Percentiles rank a stretch among this genome's conserved stretches.
Evolutionary conservation across 2,888 invertebrate species (phyloP).

Genomic region (Thera britannica): DNA sequence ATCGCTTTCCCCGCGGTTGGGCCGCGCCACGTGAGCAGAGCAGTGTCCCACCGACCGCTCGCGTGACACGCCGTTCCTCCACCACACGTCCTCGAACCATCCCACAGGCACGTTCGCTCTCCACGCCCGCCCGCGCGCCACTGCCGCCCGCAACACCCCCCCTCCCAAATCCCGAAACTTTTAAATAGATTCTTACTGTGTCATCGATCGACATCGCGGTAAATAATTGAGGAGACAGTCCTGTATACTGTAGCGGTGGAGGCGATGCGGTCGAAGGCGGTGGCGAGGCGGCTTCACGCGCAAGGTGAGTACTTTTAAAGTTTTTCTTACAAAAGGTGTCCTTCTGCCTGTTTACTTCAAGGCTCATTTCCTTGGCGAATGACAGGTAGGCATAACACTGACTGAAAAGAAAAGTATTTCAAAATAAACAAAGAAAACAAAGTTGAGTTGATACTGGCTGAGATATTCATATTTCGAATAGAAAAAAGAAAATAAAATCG

Average conservation of each 20-base stretch:
- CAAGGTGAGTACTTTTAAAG: slow-evolving; percentile 83
- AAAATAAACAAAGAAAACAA: background rate
- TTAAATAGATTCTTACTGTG: slow-evolving; percentile 50
- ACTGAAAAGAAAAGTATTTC: background rate
- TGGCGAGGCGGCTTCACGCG: slow-evolving; percentile 88
- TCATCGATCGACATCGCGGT: slow-evolving; percentile 64
- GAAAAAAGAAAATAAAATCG: background rate
- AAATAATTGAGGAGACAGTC: slow-evolving; percentile 66
- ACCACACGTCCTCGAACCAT: slow-evolving; percentile 52
- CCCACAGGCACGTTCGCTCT: slow-evolving; percentile 63
- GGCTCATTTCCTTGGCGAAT: background rate
- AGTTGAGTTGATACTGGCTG: slow-evolving; percentile 1
- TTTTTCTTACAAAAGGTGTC: slow-evolving; percentile 10
- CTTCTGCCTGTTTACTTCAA: background rate
- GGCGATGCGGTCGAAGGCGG: slow-evolving; percentile 89
- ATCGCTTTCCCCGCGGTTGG: slow-evolving; percentile 80
- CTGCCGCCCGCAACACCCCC: slow-evolving; percentile 59
- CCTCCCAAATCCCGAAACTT: slow-evolving; percentile 64
- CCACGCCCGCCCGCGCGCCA: slow-evolving; percentile 69
- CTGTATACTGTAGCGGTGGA: slow-evolving; percentile 62
- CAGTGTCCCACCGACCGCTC: slow-evolving; percentile 83
- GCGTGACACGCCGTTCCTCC: slow-evolving; percentile 77
- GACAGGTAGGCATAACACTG: background rate
- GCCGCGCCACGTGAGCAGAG: slow-evolving; percentile 79
- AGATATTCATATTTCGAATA: background rate